Base-by-base conservation (phyloP, 2,113 vertebrate species). In the Scatophagus argus region DNA sequence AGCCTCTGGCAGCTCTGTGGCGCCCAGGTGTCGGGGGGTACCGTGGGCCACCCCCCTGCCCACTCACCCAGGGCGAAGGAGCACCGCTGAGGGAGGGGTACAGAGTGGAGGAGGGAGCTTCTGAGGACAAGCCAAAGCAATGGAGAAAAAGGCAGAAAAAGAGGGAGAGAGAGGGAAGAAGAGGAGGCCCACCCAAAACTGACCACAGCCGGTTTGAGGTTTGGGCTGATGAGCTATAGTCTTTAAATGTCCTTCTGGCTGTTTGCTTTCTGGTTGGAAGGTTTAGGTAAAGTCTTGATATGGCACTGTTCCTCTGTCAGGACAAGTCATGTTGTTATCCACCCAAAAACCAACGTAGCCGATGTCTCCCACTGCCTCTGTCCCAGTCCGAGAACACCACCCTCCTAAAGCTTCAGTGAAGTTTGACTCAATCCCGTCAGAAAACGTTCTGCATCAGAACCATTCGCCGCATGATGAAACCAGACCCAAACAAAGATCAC, bases 1-100 rank as follows among this genome's bases (percentile, higher is more conserved):
- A 71, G 90, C 81, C 88, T 82, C 74, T 66, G 83, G 77, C 51
- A 74, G 90, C 86, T 87, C 65, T 63, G 83, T 71, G 83, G 88
- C 81, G 75, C 91, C 92, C 90, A 59, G 87, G 85, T 84, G 93
- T 92, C 84, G 92, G 90, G 91, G 91, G 92, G 91, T 91, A 91
- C 82, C 85, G 76, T 87, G 81, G 92, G 91, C 89, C 84, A 87
- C 92, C 94, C 89, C 89, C 89, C 90, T 74, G 77, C 88, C 93
- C 74, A 31, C 79, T 91, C 86, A 92, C 89, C 92, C 93, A 90
- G 91, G 86, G 91, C 88, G 86, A 91, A 68, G 82, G 88, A 82
- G 83, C 89, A 74, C 82, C 51, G 5, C 81, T 61, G 63, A 77
- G 78, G 56, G 79, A 79, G 83, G 81, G 76, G 78, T 63, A 69